phyloP scores from a whole-genome alignment of 1,140 invertebrate genomes.

The Zaprionus inermis region DNA sequence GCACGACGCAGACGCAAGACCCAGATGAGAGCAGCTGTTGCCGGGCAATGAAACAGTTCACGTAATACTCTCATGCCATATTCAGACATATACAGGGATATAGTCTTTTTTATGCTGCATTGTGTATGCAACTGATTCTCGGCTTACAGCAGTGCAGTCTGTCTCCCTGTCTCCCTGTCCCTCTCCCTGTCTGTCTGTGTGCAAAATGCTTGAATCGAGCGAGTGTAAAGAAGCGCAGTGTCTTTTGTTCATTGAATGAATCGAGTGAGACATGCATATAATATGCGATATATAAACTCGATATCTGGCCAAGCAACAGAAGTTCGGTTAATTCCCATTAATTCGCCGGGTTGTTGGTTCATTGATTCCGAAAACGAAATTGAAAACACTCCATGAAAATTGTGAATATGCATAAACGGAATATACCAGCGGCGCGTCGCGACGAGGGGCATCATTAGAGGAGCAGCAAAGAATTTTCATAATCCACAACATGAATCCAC shows the following conservation, averaged over 20 bases:
- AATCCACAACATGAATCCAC: conserved; percentile 56
- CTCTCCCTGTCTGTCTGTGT: not conserved
- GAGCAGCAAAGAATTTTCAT: conserved; percentile 48
- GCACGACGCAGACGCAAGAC: not conserved
- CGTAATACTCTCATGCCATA: not conserved
- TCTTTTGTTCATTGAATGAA: conserved; percentile 68
- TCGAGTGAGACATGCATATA: conserved; percentile 40
- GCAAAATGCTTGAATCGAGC: conserved; percentile 64
- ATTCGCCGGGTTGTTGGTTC: conserved; percentile 55
- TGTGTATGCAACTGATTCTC: conserved; percentile 14
- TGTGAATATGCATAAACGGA: conserved; percentile 47
- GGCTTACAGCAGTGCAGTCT: too few species aligned
- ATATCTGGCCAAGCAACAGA: conserved; percentile 16
- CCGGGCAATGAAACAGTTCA: not conserved
- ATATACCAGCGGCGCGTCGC: conserved; percentile 19
- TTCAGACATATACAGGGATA: too few species aligned
- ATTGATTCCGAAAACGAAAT: conserved; percentile 80
- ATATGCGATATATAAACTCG: conserved; percentile 26
- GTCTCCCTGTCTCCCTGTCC: too few species aligned
- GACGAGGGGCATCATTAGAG: conserved; percentile 24
- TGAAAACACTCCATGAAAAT: conserved; percentile 52
- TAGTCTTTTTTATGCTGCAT: too few species aligned
- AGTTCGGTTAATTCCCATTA: conserved; percentile 58
- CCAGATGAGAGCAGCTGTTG: not conserved
- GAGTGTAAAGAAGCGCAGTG: conserved; percentile 44